Conservation (phyloP, 2,113 vertebrate genomes). For the Phalacrocorax brasilianus region DNA sequence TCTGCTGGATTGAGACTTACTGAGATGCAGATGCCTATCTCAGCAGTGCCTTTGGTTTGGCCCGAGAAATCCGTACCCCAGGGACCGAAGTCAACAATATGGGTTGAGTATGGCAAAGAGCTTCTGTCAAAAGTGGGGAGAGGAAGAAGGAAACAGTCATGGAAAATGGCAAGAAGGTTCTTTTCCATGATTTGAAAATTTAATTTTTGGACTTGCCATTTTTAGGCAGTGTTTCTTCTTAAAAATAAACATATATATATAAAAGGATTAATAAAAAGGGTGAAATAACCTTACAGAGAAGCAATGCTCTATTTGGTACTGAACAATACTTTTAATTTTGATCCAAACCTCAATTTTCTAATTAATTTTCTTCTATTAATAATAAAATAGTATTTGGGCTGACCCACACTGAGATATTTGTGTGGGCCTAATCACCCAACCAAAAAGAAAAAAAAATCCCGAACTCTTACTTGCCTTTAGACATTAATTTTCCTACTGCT, state of each 20-base stretch:
- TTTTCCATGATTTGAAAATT: neutral
- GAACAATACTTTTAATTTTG: neutral
- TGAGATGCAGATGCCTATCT: neutral
- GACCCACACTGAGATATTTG: neutral
- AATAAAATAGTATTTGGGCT: neutral
- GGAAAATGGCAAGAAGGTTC: neutral
- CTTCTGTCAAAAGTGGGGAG: neutral
- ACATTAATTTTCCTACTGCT: neutral
- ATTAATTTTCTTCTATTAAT: neutral
- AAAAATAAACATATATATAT: neutral
- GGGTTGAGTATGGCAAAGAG: neutral
- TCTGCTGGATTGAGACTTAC: neutral
- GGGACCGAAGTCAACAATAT: neutral
- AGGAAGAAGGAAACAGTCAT: neutral
- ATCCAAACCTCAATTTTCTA: neutral
- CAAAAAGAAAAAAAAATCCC: neutral
- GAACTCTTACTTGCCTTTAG: neutral
- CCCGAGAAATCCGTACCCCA: neutral
- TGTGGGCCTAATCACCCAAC: neutral
- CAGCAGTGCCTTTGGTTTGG: rapidly evolving
- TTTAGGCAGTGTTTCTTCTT: neutral
- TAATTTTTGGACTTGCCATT: neutral
- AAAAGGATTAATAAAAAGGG: neutral
- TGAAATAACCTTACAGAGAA: neutral
- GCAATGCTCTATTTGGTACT: neutral